Conservation (phyloP, 2,888 invertebrate species). For the Drosophila nr. perissopoda region DNA sequence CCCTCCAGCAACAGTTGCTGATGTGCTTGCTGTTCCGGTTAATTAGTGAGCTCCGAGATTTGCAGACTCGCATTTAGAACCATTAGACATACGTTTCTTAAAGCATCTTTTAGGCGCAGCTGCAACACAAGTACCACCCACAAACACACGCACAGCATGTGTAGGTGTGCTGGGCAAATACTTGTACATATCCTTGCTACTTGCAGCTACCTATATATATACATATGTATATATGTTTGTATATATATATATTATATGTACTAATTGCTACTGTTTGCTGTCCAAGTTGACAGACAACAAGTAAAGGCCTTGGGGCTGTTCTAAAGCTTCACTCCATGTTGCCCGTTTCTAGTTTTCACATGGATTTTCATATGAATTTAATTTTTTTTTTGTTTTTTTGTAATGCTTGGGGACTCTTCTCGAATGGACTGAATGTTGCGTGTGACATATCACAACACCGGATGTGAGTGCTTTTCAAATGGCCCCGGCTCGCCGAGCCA, state of each 20-base stretch:
- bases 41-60: constrained; percentile 49
- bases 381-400: constrained; percentile 21
- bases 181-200: constrained; percentile 24
- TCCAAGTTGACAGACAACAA: constrained; percentile 76
- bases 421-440: constrained; percentile 50
- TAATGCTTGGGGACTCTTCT: constrained; percentile 33
- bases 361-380: constrained; percentile 14
- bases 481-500: constrained; percentile 19
- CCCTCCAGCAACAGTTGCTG: constrained; percentile 32
- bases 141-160: background rate
- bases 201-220: constrained; percentile 12
- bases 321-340: constrained; percentile 60
- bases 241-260: constrained; percentile 30
- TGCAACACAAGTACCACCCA: constrained; percentile 65
- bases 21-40: constrained; percentile 40
- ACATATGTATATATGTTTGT: background rate
- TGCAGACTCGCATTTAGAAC: constrained; percentile 7
- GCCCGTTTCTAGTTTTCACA: constrained; percentile 45
- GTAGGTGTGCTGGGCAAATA: constrained; percentile 29
- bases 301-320: constrained; percentile 67
- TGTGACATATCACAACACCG: constrained; percentile 52
- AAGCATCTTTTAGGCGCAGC: constrained; percentile 73
- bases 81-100: constrained; percentile 45
- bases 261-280: constrained; percentile 67
- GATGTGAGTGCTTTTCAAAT: constrained; percentile 47